Conservation (phyloP, 23 tunicate genomes). For the Phallusia fumigata region DNA sequence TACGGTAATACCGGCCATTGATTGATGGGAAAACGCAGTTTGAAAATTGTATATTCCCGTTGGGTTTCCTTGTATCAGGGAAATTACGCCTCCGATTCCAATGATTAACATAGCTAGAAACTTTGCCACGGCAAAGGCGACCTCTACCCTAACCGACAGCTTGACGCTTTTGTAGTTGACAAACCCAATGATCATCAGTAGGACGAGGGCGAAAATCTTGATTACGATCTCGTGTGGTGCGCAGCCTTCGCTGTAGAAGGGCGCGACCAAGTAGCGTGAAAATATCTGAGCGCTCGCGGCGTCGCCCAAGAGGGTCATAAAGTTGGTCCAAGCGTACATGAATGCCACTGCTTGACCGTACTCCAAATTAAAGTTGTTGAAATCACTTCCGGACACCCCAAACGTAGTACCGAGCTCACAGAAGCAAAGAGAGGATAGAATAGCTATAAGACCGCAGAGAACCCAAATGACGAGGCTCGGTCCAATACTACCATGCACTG, state of each 20-base stretch:
- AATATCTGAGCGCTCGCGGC: slow-evolving; percentile 35
- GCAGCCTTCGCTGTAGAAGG: slow-evolving; percentile 40
- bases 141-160: slow-evolving; percentile 32
- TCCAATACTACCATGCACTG: slow-evolving; percentile 60
- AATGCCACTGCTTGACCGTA: slow-evolving; percentile 52
- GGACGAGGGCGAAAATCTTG: slow-evolving; percentile 21
- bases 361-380: slow-evolving; percentile 42
- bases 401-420: slow-evolving; percentile 62
- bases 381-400: slow-evolving; percentile 53
- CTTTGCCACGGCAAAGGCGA: slow-evolving; percentile 36
- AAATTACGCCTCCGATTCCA: slow-evolving; percentile 25
- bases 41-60: slow-evolving; percentile 29
- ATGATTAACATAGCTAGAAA: slow-evolving; percentile 39
- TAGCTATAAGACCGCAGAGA: slow-evolving; percentile 46
- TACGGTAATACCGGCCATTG: background rate
- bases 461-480: slow-evolving; percentile 60
- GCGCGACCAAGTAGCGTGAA: slow-evolving; percentile 37
- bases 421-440: slow-evolving; percentile 51
- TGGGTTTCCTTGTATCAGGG: slow-evolving; percentile 26
- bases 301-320: background rate
- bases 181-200: slow-evolving; percentile 4
- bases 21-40: slow-evolving; percentile 32
- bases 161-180: slow-evolving; percentile 46
- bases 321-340: slow-evolving; percentile 13
- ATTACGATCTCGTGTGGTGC: slow-evolving; percentile 30